A percentile compares a stretch with the other conserved stretches of the same genome.
phyloP scores from a whole-genome alignment of 2,113 vertebrate genomes.

The Gnathonemus echidnorhynchus region DNA sequence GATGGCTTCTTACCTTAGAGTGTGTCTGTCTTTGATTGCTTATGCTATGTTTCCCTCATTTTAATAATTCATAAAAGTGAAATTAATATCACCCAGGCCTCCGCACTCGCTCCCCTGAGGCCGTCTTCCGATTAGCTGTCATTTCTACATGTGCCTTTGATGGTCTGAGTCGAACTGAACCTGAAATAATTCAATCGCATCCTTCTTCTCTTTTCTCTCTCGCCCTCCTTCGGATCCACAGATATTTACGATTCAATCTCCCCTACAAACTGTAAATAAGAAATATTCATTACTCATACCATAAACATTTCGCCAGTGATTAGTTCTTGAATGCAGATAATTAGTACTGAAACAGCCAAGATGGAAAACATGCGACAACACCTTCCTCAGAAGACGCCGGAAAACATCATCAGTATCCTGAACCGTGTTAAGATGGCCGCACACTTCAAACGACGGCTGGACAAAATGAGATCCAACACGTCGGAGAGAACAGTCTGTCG shows the following conservation, averaged over 20 bases:
- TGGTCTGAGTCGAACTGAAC: not conserved
- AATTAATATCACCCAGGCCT: conserved; percentile 10
- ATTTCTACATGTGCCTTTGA: not conserved
- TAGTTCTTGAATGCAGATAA: not conserved
- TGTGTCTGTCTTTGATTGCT: not conserved
- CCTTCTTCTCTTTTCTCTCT: too few relatives aligned
- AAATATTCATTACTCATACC: not conserved
- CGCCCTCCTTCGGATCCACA: not conserved
- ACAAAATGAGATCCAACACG: not conserved
- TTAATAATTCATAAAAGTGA: conserved; percentile 18
- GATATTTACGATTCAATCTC: conserved; percentile 13
- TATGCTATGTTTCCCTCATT: conserved; percentile 7
- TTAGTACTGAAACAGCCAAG: not conserved
- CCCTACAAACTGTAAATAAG: conserved; percentile 5
- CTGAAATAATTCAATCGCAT: conserved; percentile 7
- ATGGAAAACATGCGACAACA: not conserved
- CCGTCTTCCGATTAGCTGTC: conserved; percentile 4
- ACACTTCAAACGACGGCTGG: not conserved
- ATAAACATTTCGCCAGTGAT: not conserved
- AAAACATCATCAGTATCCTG: not conserved
- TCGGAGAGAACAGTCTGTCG: not conserved
- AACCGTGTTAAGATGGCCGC: not conserved
- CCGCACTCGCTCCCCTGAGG: not conserved
- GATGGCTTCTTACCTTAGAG: not conserved
- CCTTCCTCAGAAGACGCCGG: not conserved